Percentiles rank a stretch among this genome's conserved stretches.
phyloP scores from a whole-genome alignment of 2,888 invertebrate genomes.

The Diplazon laetatorius region DNA sequence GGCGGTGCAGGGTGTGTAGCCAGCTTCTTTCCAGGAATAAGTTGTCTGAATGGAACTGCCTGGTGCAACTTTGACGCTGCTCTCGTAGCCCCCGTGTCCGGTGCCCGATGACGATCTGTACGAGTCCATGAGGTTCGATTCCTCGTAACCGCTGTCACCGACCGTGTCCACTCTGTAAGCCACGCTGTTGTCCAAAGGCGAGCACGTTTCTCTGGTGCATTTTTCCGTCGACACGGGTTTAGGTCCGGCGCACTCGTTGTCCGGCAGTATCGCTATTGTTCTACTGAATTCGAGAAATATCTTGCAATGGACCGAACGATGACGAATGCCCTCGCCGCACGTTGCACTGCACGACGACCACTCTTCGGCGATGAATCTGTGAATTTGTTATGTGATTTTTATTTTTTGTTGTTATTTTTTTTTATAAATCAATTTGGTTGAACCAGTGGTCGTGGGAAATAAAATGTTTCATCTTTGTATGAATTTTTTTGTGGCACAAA shows the following conservation, averaged over 20 bases:
- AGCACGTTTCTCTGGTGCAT: constrained; percentile 91
- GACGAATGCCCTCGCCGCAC: constrained; percentile 95
- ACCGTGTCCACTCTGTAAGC: constrained; percentile 81
- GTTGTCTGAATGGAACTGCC: constrained; percentile 89
- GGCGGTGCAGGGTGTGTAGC: constrained; percentile 96
- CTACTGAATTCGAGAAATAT: constrained; percentile 96
- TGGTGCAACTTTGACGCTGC: constrained; percentile 87
- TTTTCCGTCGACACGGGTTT: constrained; percentile 92
- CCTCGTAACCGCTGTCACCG: constrained; percentile 81
- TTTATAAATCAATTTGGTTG: background rate
- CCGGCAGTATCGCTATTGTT: constrained; percentile 93
- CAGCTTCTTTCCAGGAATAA: constrained; percentile 94
- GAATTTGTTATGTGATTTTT: too few relatives aligned
- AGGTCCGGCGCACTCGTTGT: constrained; percentile 92
- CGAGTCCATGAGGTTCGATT: constrained; percentile 79
- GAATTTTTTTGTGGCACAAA: too few relatives aligned
- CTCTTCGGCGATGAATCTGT: constrained; percentile 93
- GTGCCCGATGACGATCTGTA: constrained; percentile 76
- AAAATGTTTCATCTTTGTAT: too few relatives aligned
- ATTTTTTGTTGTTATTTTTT: too few relatives aligned
- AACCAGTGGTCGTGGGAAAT: background rate
- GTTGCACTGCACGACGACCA: constrained; percentile 97
- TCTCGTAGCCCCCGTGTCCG: constrained; percentile 71
- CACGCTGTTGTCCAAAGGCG: constrained; percentile 78
- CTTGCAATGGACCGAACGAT: constrained; percentile 95